Conservation (phyloP, 2,888 invertebrate genomes). For the Microchrysa polita region DNA sequence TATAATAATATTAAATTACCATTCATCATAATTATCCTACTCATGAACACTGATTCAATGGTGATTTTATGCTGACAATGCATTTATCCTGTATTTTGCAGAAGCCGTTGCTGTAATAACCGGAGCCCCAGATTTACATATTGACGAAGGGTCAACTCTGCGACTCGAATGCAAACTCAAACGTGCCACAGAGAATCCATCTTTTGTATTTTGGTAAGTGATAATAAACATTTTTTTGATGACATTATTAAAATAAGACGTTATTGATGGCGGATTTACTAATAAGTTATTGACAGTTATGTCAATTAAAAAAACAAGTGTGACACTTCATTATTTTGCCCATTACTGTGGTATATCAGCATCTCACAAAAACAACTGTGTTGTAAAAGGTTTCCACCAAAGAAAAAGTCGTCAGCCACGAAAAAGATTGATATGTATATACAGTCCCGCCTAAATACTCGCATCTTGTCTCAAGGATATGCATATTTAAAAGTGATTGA, state of each 20-base stretch:
- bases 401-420: no score
- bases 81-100: slow-evolving; percentile 49
- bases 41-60: slow-evolving; percentile 19
- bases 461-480: no score
- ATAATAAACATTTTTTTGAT: slow-evolving; percentile 24
- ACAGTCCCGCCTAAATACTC: no score
- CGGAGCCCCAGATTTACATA: slow-evolving; percentile 63
- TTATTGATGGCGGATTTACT: not conserved
- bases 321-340: not conserved
- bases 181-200: slow-evolving; percentile 64
- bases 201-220: slow-evolving; percentile 64
- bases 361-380: no score
- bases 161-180: slow-evolving; percentile 63
- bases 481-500: no score
- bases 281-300: not conserved
- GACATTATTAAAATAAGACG: not conserved
- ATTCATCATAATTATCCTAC: slow-evolving; percentile 14
- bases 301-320: not conserved
- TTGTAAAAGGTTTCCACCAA: no score
- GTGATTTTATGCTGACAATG: not conserved
- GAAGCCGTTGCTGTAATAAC: slow-evolving; percentile 64
- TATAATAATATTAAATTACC: slow-evolving; percentile 24
- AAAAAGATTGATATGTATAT: no score
- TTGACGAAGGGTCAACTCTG: slow-evolving; percentile 63
- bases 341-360: no score